Conservation (phyloP, 1,140 invertebrate genomes). For the Elymnias hypermnestra region DNA sequence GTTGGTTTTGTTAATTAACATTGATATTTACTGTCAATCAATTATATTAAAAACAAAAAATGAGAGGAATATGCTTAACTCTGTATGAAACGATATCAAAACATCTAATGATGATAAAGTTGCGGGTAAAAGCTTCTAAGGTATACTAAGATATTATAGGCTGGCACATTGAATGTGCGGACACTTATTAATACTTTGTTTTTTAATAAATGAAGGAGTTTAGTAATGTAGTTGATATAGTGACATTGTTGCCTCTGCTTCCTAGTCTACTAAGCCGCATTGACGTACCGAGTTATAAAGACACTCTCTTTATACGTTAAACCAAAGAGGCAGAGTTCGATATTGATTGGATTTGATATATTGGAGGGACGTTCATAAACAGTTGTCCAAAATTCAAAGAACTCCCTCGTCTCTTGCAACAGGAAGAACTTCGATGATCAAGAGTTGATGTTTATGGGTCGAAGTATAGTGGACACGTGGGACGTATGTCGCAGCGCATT, state of each 20-base stretch:
- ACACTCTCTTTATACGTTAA: constrained; percentile 18
- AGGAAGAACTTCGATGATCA: constrained; percentile 5
- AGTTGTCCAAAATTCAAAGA: constrained; percentile 29
- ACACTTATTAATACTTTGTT: too few relatives aligned
- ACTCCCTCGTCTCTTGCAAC: constrained; percentile 15
- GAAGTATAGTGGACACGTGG: constrained; percentile 27
- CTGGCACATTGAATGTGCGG: too few relatives aligned
- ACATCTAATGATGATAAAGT: too few relatives aligned
- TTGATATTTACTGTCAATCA: too few relatives aligned
- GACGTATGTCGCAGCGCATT: constrained; percentile 62
- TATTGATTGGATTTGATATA: constrained; percentile 15
- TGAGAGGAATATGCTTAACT: too few relatives aligned
- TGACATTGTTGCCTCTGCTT: background rate
- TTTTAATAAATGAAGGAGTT: too few relatives aligned
- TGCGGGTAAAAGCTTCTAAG: too few relatives aligned
- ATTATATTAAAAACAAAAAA: too few relatives aligned
- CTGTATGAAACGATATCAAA: too few relatives aligned
- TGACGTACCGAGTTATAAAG: constrained; percentile 13
- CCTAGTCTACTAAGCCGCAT: constrained; percentile 15
- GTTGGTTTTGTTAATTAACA: too few relatives aligned
- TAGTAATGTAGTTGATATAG: too few relatives aligned
- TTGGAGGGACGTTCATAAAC: constrained; percentile 15
- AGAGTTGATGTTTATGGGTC: constrained; percentile 17
- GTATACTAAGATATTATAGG: too few relatives aligned
- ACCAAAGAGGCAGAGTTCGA: constrained; percentile 22